Percentiles rank a stretch among this genome's conserved stretches.
These are phyloP conservation scores for Zeuzera pyrina DNA, from an alignment of 2,888 invertebrate species.

Conservation along the genomic window DNA sequence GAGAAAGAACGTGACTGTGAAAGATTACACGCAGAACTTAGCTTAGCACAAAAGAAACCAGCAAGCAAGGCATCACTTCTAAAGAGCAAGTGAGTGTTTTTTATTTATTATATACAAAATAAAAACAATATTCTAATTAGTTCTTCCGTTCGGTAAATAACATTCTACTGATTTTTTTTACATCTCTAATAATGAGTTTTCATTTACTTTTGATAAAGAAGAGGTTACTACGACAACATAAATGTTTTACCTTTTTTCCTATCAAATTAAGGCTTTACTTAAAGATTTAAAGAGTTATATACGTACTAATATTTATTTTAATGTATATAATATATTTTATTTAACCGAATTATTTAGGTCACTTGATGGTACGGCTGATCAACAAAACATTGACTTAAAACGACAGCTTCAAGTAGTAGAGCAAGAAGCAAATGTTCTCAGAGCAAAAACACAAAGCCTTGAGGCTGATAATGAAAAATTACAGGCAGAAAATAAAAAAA, in stretches of 20 bases:
- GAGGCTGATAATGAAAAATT: conserved; percentile 86
- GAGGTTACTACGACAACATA: too few relatives aligned
- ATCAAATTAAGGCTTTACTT: too few relatives aligned
- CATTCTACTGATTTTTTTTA: too few relatives aligned
- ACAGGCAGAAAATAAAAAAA: conserved; percentile 79
- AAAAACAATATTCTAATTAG: too few relatives aligned
- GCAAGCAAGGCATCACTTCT: conserved; percentile 75
- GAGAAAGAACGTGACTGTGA: conserved; percentile 89
- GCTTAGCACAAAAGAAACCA: conserved; percentile 74
- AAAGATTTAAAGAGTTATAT: too few relatives aligned
- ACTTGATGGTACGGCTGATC: conserved; percentile 69
- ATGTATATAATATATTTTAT: conserved; percentile 1
- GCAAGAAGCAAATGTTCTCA: conserved; percentile 80
- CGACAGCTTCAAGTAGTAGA: conserved; percentile 84
- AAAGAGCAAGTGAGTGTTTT: conserved; percentile 76
- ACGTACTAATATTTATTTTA: too few relatives aligned
- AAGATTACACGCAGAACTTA: conserved; percentile 80
- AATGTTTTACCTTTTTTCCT: too few relatives aligned
- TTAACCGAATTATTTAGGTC: conserved; percentile 59
- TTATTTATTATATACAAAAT: not conserved
- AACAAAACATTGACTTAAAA: conserved; percentile 79
- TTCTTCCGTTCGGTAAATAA: too few relatives aligned
- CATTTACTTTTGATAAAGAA: too few relatives aligned
- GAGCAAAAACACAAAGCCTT: conserved; percentile 77
- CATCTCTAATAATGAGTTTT: too few relatives aligned